Evolutionary conservation across 2,888 invertebrate species (phyloP).

Genomic region (Hylaea fasciaria): DNA sequence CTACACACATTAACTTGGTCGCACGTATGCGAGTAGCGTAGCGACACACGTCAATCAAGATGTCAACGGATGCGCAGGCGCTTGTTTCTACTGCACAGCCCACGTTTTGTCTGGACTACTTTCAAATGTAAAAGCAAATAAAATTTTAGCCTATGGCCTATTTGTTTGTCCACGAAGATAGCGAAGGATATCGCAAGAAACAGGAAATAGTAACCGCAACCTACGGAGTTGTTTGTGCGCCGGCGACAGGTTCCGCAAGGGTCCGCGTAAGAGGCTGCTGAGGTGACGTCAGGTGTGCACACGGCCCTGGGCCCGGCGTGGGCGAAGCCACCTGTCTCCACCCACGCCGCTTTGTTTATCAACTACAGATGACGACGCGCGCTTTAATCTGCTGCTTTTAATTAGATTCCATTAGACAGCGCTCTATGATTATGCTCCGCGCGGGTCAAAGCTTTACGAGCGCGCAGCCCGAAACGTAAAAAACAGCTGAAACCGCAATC

Average conservation of each 20-base stretch:
- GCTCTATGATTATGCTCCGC: conserved; percentile 35
- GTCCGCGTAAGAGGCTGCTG: conserved; percentile 65
- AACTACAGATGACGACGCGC: conserved; percentile 48
- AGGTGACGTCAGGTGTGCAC: conserved; percentile 78
- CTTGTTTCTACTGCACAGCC: conserved; percentile 26
- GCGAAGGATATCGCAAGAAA: conserved; percentile 12
- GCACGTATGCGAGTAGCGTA: conserved; percentile 55
- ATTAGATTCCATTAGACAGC: conserved; percentile 42
- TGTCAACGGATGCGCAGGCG: conserved; percentile 55
- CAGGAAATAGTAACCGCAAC: conserved; percentile 37
- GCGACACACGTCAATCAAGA: conserved; percentile 71
- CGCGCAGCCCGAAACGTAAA: conserved; percentile 40
- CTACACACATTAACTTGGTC: conserved; percentile 49
- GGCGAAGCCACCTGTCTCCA: conserved; percentile 72
- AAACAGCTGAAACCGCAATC: conserved; percentile 42
- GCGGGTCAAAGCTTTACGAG: conserved; percentile 40
- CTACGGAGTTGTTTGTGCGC: conserved; percentile 43
- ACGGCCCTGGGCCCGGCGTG: conserved; percentile 74
- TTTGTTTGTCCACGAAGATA: conserved; percentile 7
- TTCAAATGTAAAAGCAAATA: conserved; percentile 15
- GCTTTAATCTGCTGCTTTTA: conserved; percentile 42
- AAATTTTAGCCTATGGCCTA: conserved; percentile 24
- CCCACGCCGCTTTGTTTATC: conserved; percentile 67
- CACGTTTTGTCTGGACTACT: conserved; percentile 23
- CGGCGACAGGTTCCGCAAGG: conserved; percentile 57